These are phyloP conservation scores for Nymphalis c-album DNA, from an alignment of 2,888 invertebrate species.

Conservation along the genomic window DNA sequence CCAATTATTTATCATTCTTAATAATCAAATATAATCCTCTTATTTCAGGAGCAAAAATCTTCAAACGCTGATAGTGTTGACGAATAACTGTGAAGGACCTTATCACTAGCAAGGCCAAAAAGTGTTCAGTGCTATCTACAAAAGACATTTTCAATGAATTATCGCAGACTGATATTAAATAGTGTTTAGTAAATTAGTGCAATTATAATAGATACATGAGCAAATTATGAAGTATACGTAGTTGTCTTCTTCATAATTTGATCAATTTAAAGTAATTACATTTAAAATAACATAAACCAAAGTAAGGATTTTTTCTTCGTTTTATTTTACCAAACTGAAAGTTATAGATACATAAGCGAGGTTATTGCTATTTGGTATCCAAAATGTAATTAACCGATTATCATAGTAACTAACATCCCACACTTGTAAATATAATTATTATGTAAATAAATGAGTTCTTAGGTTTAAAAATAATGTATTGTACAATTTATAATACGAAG, in stretches of 20 bases:
- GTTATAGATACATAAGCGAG: constrained; percentile 10
- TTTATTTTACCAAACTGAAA: constrained; percentile 25
- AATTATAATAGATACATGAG: constrained; percentile 39
- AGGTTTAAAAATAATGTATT: constrained; percentile 20
- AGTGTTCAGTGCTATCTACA: constrained; percentile 12
- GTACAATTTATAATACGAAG: constrained; percentile 24
- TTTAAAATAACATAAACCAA: constrained; percentile 52
- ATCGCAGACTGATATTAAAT: constrained; percentile 20
- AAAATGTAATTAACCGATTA: constrained; percentile 37
- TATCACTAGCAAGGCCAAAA: not conserved
- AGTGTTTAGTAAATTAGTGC: constrained; percentile 20
- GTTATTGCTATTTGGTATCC: constrained; percentile 41
- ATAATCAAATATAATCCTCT: no score
- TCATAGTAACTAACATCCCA: constrained; percentile 14
- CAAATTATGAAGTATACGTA: constrained; percentile 62
- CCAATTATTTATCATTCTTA: no score
- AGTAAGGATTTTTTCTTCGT: constrained; percentile 48
- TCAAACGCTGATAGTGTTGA: not conserved
- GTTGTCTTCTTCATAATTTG: constrained; percentile 65
- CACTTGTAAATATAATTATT: constrained; percentile 30
- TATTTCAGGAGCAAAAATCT: constrained; percentile 2
- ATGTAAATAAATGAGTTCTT: constrained; percentile 31
- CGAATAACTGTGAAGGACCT: not conserved
- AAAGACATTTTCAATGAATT: constrained; percentile 10
- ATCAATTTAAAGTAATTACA: constrained; percentile 42